Evolutionary conservation across 2,888 invertebrate species (phyloP).

Genomic region (Cotesia congregata): DNA sequence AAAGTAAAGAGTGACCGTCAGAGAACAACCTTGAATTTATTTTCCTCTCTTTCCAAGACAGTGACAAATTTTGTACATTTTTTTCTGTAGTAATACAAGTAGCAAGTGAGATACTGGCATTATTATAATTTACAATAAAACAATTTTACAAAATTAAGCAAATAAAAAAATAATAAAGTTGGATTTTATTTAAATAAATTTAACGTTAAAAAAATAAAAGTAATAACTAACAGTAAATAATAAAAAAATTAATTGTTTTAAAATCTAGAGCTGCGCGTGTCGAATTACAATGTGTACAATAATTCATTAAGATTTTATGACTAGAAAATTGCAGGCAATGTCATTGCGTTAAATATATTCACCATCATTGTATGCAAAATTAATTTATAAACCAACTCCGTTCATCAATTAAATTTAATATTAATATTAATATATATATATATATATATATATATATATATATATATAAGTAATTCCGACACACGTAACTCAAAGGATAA

Average conservation of each 20-base stretch:
- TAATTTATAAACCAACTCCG: conserved; percentile 34
- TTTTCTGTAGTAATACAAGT: conserved; percentile 38
- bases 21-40: conserved; percentile 15
- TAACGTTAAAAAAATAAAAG: no score
- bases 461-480: conserved; percentile 26
- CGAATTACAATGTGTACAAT: conserved; percentile 39
- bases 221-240: no score
- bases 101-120: conserved; percentile 37
- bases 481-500: conserved; percentile 37
- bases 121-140: conserved; percentile 20
- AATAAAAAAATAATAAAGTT: neutral
- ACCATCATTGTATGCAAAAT: conserved; percentile 47
- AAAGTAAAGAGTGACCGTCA: no score
- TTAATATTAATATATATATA: neutral
- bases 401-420: conserved; percentile 36
- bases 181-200: no score
- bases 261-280: conserved; percentile 33
- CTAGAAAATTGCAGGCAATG: conserved; percentile 51
- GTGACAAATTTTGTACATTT: conserved; percentile 59
- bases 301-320: conserved; percentile 48
- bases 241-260: neutral
- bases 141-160: neutral
- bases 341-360: conserved; percentile 36
- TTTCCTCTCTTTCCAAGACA: conserved; percentile 50
- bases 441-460: no score